Conservation (phyloP, 2,888 invertebrate genomes). For the Diabrotica balteata region DNA sequence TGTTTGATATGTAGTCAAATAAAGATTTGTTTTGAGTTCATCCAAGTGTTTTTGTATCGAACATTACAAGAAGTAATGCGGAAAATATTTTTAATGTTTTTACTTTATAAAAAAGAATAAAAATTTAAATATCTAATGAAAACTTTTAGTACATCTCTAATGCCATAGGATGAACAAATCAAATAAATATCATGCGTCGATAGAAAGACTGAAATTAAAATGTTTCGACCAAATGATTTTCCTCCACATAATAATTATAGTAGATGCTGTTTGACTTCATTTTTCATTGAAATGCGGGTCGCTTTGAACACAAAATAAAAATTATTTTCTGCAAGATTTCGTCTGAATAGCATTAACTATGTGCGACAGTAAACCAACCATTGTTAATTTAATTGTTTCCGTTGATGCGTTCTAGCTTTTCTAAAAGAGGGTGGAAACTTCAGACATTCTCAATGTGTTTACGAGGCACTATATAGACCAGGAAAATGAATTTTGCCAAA, state of each 20-base stretch:
- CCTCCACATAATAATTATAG: constrained; percentile 30
- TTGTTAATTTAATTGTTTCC: constrained; percentile 64
- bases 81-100: no score
- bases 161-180: no score
- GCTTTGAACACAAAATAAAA: constrained; percentile 59
- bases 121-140: no score
- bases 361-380: constrained; percentile 61
- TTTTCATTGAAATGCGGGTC: constrained; percentile 59
- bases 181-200: no score
- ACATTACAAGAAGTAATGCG: no score
- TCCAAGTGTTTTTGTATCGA: no score
- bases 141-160: no score
- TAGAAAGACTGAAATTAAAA: constrained; percentile 23
- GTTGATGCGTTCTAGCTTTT: constrained; percentile 59
- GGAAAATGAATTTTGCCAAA: constrained; percentile 8
- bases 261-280: constrained; percentile 48
- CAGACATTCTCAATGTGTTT: constrained; percentile 52
- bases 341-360: constrained; percentile 58
- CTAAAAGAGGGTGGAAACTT: constrained; percentile 53
- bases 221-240: constrained; percentile 33
- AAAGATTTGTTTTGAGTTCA: no score
- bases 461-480: constrained; percentile 26
- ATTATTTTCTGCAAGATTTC: constrained; percentile 62
- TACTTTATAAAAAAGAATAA: no score
- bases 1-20: no score